Evolutionary conservation across 2,113 vertebrate genomes (phyloP).

Genomic region (Lagopus muta): DNA sequence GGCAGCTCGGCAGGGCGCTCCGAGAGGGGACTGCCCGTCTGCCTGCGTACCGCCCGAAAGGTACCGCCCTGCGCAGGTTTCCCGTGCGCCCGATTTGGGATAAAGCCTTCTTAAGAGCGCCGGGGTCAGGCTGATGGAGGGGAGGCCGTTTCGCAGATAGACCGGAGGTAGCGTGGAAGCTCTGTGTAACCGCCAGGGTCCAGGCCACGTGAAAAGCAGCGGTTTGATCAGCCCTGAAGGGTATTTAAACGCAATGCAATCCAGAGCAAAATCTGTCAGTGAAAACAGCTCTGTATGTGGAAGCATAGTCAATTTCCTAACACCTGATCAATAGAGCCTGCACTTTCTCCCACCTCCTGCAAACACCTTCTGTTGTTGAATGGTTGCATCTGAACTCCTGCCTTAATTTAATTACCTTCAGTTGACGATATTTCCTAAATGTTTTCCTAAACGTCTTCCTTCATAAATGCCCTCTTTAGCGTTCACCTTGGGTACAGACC

Average conservation of each 20-base stretch:
- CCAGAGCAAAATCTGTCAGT: background rate
- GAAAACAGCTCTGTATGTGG: background rate
- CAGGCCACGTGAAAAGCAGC: background rate
- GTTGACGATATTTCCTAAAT: background rate
- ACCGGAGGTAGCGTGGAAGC: background rate
- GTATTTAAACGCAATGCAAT: background rate
- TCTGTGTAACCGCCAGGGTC: rapidly evolving
- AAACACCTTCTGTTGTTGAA: background rate
- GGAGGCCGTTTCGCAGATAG: background rate
- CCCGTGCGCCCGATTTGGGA: too few relatives aligned
- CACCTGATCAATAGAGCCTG: background rate
- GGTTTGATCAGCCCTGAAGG: background rate
- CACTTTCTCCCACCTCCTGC: background rate
- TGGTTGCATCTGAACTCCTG: background rate
- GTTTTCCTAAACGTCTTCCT: background rate
- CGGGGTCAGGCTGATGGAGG: background rate
- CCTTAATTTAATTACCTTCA: background rate
- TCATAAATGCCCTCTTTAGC: background rate
- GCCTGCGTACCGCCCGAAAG: too few relatives aligned
- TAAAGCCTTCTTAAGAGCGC: background rate
- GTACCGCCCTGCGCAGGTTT: too few relatives aligned
- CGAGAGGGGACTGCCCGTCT: too few relatives aligned
- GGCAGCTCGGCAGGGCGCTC: too few relatives aligned
- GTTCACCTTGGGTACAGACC: too few relatives aligned
- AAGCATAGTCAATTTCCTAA: background rate